Conservation (phyloP, 2,113 vertebrate genomes). For the Perognathus longimembris region DNA sequence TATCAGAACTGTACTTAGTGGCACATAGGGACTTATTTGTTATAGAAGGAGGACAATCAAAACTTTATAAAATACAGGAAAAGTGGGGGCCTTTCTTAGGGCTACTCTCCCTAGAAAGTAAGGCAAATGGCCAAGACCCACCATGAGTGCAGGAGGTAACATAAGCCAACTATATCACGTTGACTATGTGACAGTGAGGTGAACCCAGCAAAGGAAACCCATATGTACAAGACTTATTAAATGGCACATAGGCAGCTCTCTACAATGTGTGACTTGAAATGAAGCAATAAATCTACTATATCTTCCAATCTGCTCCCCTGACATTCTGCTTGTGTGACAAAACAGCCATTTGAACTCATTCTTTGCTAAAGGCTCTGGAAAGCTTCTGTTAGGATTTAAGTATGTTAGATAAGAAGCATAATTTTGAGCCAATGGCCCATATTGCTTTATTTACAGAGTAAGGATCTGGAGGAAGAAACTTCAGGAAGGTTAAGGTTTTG, state of each 20-base stretch:
- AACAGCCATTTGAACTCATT: not conserved
- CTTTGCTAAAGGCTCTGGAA: not conserved
- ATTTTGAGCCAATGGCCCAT: not conserved
- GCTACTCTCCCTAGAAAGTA: not conserved
- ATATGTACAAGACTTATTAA: not conserved
- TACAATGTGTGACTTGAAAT: not conserved
- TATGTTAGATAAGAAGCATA: not conserved
- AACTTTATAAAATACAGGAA: not conserved
- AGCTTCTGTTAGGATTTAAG: slow-evolving; percentile 31
- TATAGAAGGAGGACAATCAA: not conserved
- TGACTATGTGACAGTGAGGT: not conserved
- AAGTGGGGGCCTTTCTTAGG: not conserved
- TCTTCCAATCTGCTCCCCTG: not conserved
- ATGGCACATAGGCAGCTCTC: not conserved
- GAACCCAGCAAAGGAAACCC: not conserved
- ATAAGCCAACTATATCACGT: not conserved
- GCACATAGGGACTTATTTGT: not conserved
- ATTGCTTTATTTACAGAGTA: slow-evolving; percentile 24
- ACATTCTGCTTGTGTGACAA: not conserved
- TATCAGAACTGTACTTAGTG: not conserved
- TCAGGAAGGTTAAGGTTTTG: slow-evolving; percentile 10
- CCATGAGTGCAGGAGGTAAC: not conserved
- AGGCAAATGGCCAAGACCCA: not conserved
- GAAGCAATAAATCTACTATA: not conserved
- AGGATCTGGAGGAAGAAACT: not conserved